Percentiles rank a stretch among this genome's conserved stretches.
Conservation (phyloP, 1,140 invertebrate species). For the Odontomachus brunneus region DNA sequence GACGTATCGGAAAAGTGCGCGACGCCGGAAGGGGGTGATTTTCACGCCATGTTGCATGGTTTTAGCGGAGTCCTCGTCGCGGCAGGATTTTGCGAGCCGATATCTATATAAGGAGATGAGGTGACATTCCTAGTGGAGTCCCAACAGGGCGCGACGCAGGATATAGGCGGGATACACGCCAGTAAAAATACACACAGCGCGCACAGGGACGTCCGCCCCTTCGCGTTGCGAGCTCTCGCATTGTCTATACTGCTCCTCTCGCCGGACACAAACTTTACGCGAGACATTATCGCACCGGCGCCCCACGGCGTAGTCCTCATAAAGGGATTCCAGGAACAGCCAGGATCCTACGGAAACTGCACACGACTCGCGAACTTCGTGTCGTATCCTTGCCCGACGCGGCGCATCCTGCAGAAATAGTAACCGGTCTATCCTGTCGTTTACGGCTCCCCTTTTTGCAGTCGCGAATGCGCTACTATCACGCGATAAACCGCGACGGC, state of each 20-base stretch:
- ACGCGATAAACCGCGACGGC: background rate
- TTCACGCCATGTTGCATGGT: background rate
- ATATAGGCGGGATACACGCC: background rate
- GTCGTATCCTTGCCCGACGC: background rate
- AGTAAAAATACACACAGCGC: background rate
- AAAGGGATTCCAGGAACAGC: conserved; percentile 48
- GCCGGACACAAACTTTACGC: conserved; percentile 53
- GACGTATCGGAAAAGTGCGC: background rate
- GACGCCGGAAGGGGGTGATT: background rate
- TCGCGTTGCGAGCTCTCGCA: conserved; percentile 61
- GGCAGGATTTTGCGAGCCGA: conserved; percentile 13
- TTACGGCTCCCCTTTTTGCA: conserved; percentile 40
- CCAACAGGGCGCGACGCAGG: conserved; percentile 6
- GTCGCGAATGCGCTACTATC: conserved; percentile 34
- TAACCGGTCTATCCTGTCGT: conserved; percentile 22
- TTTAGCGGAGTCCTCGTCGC: background rate
- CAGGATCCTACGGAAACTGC: background rate
- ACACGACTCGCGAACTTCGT: conserved; percentile 17
- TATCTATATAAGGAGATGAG: background rate
- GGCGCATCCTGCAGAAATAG: conserved; percentile 8
- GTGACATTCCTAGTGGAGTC: background rate
- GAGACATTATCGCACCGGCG: conserved; percentile 57
- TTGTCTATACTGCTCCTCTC: conserved; percentile 52
- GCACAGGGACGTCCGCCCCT: conserved; percentile 26
- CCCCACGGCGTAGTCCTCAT: conserved; percentile 13